Conservation (phyloP, 2,888 invertebrate species). For the Mongoloraphidia duomilia region DNA sequence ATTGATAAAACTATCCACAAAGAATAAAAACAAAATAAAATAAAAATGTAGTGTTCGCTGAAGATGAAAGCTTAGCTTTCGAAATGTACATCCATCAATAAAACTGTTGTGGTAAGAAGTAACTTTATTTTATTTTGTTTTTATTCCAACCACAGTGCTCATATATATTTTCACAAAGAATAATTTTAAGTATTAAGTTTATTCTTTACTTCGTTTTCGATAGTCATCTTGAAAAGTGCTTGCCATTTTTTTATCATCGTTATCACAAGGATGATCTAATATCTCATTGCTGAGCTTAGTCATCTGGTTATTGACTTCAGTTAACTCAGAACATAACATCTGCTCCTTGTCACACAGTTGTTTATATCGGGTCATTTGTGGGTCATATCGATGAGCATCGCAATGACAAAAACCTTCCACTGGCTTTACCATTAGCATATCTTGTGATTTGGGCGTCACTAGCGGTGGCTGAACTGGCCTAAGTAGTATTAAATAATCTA, state of each 20-base stretch:
- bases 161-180: no score
- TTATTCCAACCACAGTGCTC: no score
- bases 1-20: no score
- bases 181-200: no score
- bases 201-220: constrained; percentile 40
- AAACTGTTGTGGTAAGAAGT: no score
- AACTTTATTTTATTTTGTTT: no score
- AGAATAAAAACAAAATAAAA: no score
- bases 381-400: constrained; percentile 44
- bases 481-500: constrained; percentile 7
- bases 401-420: constrained; percentile 50
- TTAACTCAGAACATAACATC: constrained; percentile 39
- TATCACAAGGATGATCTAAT: constrained; percentile 47
- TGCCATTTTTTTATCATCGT: constrained; percentile 43
- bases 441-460: constrained; percentile 31
- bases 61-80: no score
- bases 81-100: no score
- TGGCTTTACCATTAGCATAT: constrained; percentile 34
- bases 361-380: constrained; percentile 43
- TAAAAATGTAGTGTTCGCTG: no score
- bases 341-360: constrained; percentile 44
- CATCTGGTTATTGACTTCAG: constrained; percentile 38
- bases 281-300: constrained; percentile 44
- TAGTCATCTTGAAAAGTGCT: constrained; percentile 47
- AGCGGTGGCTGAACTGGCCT: constrained; percentile 46